Base-by-base conservation (phyloP, 2,888 invertebrate species). In the Pinctada fucata region DNA sequence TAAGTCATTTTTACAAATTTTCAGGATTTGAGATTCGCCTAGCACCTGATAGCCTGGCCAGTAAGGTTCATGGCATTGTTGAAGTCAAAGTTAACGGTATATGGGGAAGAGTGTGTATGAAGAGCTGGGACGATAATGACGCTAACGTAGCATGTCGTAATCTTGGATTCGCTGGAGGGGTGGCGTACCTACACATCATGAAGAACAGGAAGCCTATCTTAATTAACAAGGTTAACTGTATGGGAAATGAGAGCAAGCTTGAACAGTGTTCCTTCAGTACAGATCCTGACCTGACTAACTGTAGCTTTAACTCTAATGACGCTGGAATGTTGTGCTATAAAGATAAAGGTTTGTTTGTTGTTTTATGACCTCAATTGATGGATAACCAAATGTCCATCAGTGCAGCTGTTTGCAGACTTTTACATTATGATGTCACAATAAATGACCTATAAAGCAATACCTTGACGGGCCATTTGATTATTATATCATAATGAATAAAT, bases 71-170 rank as follows among this genome's bases (percentile, higher is more conserved):
- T 74, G 91, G 91, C 10, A 90, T 90, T 45, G 91, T 96, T 8
- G 95, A 96, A 93, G 94, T 96, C 2, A 95, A 94, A 92, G 94
- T 95, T 94, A 91, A 92, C 79, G 95, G 95, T 0, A 93, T 94
- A 79, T 95, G 95, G 95, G 96, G 96, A 0, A 94, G 94, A 82
- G 94, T 96, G 8, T 96, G 96, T 90, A 95, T 96, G 88, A 95
- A 96, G 84, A 94, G 94, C 83, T 96, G 96, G 89, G 95, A 94
- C 6, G 92, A 95, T 82, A 93, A 92, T 47, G 95, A 95, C 85
- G 96, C 96, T 0, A 93, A 95, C 85, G 95, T 96, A 0, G 85
- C 86, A 1, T 90, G 90, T 79, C 76, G 81, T 71, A 80, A 85
- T 49, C 71, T 88, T 2, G 87, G 86, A 3, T 88, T 82, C 67